Percentiles rank a stretch among this genome's conserved stretches.
These are phyloP conservation scores for Rana temporaria DNA, from an alignment of 2,113 vertebrate genomes.

Conservation along the genomic window DNA sequence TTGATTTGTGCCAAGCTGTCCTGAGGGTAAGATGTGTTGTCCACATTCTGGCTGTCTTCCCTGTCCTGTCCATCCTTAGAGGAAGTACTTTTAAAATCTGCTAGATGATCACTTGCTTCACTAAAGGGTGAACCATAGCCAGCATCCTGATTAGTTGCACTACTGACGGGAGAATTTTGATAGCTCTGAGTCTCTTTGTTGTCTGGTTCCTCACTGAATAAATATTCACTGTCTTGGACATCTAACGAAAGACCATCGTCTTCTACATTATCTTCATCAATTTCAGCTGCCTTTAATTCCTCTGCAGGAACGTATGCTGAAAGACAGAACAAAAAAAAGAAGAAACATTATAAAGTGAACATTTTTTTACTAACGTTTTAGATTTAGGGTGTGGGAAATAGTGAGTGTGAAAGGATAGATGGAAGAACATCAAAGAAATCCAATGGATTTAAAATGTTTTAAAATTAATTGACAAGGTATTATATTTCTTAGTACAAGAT, in stretches of 20 bases:
- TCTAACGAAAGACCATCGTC: constrained; percentile 89
- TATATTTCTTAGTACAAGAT: too few species aligned
- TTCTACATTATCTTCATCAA: constrained; percentile 84
- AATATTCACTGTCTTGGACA: constrained; percentile 86
- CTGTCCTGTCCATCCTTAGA: constrained; percentile 84
- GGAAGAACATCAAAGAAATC: too few species aligned
- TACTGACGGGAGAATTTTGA: constrained; percentile 95
- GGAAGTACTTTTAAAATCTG: constrained; percentile 85
- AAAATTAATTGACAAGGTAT: too few species aligned
- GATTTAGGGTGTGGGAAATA: neutral
- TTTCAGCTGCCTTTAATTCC: constrained; percentile 88
- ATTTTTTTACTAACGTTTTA: too few species aligned
- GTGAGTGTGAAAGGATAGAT: neutral
- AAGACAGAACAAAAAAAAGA: constrained; percentile 68
- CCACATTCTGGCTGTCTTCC: constrained; percentile 77
- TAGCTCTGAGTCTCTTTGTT: constrained; percentile 88
- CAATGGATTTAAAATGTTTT: too few species aligned
- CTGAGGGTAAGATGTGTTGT: constrained; percentile 84
- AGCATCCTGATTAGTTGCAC: constrained; percentile 92
- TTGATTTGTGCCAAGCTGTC: constrained; percentile 98
- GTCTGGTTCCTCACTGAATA: constrained; percentile 89
- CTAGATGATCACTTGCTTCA: constrained; percentile 89
- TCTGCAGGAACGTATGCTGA: constrained; percentile 96
- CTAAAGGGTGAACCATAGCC: constrained; percentile 96
- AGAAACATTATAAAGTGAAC: neutral